Conservation (phyloP, 2,113 vertebrate species). For the Eretmochelys imbricata region DNA sequence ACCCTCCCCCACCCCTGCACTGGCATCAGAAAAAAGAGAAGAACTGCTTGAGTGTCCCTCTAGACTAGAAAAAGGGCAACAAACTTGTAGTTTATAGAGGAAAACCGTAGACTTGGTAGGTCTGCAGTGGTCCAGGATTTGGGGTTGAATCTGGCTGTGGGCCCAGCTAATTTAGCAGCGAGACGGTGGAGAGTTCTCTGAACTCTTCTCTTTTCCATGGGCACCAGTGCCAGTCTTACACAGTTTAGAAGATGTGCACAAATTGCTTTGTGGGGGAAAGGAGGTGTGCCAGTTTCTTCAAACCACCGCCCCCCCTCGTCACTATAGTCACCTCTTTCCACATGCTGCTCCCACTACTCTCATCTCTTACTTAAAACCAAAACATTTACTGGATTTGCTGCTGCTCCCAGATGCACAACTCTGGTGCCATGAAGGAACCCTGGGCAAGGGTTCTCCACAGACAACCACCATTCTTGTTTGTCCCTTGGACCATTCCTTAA, state of each 20-base stretch:
- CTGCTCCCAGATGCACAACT: background rate
- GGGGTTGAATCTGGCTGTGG: background rate
- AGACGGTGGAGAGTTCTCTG: background rate
- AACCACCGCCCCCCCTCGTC: background rate
- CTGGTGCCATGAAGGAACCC: background rate
- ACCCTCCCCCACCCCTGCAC: background rate
- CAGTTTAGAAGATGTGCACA: background rate
- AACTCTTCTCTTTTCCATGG: accelerated
- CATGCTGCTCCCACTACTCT: background rate
- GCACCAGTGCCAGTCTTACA: background rate
- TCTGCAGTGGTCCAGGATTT: background rate
- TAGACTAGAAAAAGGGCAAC: background rate
- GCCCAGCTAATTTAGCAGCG: background rate
- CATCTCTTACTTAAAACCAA: background rate
- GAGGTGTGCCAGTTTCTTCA: background rate
- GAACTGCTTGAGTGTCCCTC: background rate
- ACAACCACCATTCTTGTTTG: background rate
- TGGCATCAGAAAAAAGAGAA: background rate
- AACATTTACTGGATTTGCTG: background rate
- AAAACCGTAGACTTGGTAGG: background rate
- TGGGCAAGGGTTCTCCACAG: background rate
- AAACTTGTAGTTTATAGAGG: background rate
- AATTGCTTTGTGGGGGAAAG: background rate
- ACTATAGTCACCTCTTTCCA: background rate
- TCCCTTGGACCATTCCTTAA: background rate